Evolutionary conservation across 2,888 invertebrate species (phyloP), one percentile per base, ranked within the genome.

Genomic region (Coelopa pilipes): DNA sequence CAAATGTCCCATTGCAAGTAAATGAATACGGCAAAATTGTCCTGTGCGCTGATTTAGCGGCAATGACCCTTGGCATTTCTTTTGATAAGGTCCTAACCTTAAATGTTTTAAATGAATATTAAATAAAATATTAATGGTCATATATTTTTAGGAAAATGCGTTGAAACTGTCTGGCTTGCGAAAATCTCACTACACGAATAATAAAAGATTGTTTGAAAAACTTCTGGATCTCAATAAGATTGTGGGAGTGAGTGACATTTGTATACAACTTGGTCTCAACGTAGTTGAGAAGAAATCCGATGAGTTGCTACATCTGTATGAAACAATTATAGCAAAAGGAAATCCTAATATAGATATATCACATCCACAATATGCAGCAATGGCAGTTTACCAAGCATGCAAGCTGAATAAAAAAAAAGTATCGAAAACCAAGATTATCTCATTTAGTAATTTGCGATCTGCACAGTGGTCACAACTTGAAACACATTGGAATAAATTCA

Each of bases 361-460:
- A 66, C 89, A 92, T 80, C 92, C 92, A 0, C 92, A 92, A 78
- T 92, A 92, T 86, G 88, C 90, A 1, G 90, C 91, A 65, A 91
- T 91, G 89, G 90, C 92, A 1, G 90, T 92, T 0, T 90, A 89
- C 81, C 90, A 91, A 77, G 91, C 92, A 34, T 91, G 92, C 85
- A 91, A 90, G 89, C 72, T 90, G 45, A 89, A 88, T 65, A 90
- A 91, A 80, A 86, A 90, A 0, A 92, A 91, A 87, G 82, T 91
- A 9, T 81, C 90, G 17, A 92, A 91, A 82, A 81, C 88, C 15
- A 90, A 90, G 82, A 82, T 92, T 17, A 83, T 90, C 66, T 87
- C 89, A 49, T 89, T 89, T 68, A 92, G 92, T 76, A 88, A 90
- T 76, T 82, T 92, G 62, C 92, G 90, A 75, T 88, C 90, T 0